phyloP scores from a whole-genome alignment of 2,113 vertebrate genomes.

The Lota lota region DNA sequence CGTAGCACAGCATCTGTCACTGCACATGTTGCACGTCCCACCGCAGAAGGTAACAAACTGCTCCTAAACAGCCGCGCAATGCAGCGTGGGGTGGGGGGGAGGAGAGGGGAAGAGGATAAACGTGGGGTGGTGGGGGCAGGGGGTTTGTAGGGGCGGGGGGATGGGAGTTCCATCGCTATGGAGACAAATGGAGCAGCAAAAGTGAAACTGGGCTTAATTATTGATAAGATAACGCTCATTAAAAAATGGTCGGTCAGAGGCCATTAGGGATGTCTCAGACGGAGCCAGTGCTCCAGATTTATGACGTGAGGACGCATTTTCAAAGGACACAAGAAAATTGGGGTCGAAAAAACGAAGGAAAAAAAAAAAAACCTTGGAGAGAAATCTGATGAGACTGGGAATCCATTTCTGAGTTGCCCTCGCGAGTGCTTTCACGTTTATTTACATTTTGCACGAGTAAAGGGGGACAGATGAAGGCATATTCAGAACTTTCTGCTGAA shows the following conservation, averaged over 20 bases:
- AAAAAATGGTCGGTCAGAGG: conserved; percentile 5
- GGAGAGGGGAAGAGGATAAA: not conserved
- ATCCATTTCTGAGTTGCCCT: not conserved
- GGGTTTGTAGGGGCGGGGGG: not conserved
- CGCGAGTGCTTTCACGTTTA: not conserved
- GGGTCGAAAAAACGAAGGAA: not conserved
- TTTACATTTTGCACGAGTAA: not conserved
- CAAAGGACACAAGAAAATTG: not conserved
- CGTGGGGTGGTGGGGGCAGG: not conserved
- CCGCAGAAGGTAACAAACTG: not conserved
- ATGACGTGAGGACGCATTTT: not conserved
- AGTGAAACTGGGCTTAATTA: conserved; percentile 10
- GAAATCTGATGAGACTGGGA: not conserved
- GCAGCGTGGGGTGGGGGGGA: not conserved
- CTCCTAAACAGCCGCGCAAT: not conserved
- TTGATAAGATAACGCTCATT: conserved; percentile 21
- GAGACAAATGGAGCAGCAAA: not conserved
- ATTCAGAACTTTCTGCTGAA: not conserved
- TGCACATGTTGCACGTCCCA: not conserved
- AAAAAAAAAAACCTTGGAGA: not conserved
- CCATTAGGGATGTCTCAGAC: not conserved
- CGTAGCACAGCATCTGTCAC: not conserved
- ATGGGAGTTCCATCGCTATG: not conserved
- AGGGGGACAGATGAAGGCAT: not conserved
- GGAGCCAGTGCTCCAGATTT: not conserved